phyloP scores from a whole-genome alignment of 2,888 invertebrate species.

The Meteorus cinctellus region DNA sequence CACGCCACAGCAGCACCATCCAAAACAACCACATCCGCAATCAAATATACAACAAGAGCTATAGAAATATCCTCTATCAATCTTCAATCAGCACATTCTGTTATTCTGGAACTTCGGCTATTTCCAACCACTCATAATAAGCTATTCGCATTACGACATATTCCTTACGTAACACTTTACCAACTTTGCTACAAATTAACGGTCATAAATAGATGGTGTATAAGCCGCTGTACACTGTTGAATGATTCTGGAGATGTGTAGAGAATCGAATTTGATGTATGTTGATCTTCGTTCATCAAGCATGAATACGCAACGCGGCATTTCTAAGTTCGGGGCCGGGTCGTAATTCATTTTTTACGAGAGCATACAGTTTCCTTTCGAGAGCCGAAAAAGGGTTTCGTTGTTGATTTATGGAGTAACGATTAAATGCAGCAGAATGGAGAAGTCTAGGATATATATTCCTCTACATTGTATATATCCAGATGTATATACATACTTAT shows the following conservation, averaged over 20 bases:
- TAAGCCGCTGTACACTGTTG: slow-evolving; percentile 14
- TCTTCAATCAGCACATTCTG: not conserved
- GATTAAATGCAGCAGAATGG: slow-evolving; percentile 55
- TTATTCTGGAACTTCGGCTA: not conserved
- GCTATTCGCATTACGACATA: slow-evolving; percentile 10
- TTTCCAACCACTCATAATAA: slow-evolving; percentile 7
- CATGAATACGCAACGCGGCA: slow-evolving; percentile 33
- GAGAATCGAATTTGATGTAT: slow-evolving; percentile 7
- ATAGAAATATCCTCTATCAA: not conserved
- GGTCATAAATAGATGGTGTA: slow-evolving; percentile 12
- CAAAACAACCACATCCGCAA: not conserved
- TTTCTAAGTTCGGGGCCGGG: slow-evolving; percentile 42
- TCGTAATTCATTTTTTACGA: slow-evolving; percentile 58
- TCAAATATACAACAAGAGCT: not conserved
- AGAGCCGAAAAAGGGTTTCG: slow-evolving; percentile 56
- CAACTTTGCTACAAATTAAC: slow-evolving; percentile 35
- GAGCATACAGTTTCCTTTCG: slow-evolving; percentile 52
- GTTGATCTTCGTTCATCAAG: slow-evolving; percentile 23
- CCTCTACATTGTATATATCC: slow-evolving; percentile 50
- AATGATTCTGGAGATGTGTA: slow-evolving; percentile 25
- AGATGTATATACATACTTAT: not conserved
- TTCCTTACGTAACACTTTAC: not conserved
- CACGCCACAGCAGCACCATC: too few species aligned
- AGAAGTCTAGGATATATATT: slow-evolving; percentile 35
- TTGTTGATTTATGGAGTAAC: slow-evolving; percentile 56